These are phyloP conservation scores for Lissocephala sabroskyi DNA, from an alignment of 2,888 invertebrate species.

Conservation along the genomic window DNA sequence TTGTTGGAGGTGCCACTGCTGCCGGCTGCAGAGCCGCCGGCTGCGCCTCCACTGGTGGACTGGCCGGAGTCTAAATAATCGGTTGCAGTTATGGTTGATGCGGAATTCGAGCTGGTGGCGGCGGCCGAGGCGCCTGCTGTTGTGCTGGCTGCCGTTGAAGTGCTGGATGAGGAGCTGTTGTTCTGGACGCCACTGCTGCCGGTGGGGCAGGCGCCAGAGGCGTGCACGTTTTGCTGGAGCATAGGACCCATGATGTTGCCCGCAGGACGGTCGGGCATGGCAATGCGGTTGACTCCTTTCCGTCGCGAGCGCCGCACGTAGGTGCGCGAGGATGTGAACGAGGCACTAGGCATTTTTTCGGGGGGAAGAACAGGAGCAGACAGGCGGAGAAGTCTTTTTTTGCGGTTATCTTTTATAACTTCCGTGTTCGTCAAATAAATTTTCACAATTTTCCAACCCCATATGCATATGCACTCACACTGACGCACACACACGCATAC, in stretches of 20 bases:
- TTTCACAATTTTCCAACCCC: constrained; percentile 59
- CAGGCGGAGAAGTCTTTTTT: constrained; percentile 13
- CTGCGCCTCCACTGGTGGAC: constrained; percentile 31
- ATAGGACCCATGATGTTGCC: constrained; percentile 78
- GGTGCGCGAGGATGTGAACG: constrained; percentile 93
- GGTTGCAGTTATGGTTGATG: constrained; percentile 17
- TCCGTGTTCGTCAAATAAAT: constrained; percentile 19
- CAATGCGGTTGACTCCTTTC: constrained; percentile 89
- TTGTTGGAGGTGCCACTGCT: constrained; percentile 23
- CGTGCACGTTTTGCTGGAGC: constrained; percentile 76
- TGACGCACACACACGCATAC: constrained; percentile 28
- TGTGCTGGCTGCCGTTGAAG: constrained; percentile 16
- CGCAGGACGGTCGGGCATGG: constrained; percentile 72
- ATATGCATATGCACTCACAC: constrained; percentile 31
- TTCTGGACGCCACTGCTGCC: constrained; percentile 23
- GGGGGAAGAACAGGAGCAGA: neutral
- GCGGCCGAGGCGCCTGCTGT: constrained; percentile 13
- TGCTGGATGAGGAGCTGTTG: constrained; percentile 42
- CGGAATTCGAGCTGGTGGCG: neutral
- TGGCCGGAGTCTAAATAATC: constrained; percentile 53
- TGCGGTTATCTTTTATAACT: constrained; percentile 28
- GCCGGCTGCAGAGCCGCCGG: constrained; percentile 13
- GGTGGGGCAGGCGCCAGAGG: constrained; percentile 69
- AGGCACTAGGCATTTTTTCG: constrained; percentile 87
- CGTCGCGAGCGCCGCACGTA: constrained; percentile 92